A percentile compares a stretch with the other conserved stretches of the same genome.
Evolutionary conservation across 2,797 vertebrate genomes (phyloP).

Genomic region (Dipus sagitta): DNA sequence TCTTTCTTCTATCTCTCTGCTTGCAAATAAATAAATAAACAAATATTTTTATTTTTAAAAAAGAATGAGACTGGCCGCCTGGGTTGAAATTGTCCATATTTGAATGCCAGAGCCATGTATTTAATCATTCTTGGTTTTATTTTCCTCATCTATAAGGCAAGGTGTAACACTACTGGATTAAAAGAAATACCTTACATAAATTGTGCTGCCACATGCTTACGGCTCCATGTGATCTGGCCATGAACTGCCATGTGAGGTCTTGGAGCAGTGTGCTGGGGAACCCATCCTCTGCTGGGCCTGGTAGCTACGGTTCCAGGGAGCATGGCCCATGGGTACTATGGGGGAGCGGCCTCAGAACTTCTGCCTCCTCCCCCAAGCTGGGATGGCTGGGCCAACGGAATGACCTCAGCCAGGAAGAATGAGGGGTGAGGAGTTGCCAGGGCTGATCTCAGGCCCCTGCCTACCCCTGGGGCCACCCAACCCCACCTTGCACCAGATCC

Average conservation of each 20-base stretch:
- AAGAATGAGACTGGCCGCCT: neutral
- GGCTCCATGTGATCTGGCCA: neutral
- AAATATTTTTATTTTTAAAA: too few relatives aligned
- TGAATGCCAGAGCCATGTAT: neutral
- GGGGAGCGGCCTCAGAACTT: constrained; percentile 64
- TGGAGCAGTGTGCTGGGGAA: neutral
- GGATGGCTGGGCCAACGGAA: constrained; percentile 64
- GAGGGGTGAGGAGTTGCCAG: constrained; percentile 65
- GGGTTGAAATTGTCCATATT: neutral
- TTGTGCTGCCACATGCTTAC: neutral
- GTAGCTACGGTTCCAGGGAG: constrained; percentile 4
- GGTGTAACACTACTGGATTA: neutral
- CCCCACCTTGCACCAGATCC: constrained; percentile 41
- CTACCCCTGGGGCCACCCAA: constrained; percentile 57
- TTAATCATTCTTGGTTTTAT: neutral
- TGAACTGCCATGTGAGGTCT: neutral
- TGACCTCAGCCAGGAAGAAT: constrained; percentile 80
- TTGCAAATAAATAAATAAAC: too few relatives aligned
- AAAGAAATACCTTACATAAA: neutral
- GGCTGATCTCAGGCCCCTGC: constrained; percentile 68
- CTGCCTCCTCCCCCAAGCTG: constrained; percentile 74
- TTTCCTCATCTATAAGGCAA: constrained; percentile 23
- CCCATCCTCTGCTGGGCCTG: constrained; percentile 24
- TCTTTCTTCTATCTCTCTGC: too few relatives aligned
- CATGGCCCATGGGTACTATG: constrained; percentile 71